Evolutionary conservation across 2,797 vertebrate species (phyloP).

Genomic region (Notolepis coatsorum): DNA sequence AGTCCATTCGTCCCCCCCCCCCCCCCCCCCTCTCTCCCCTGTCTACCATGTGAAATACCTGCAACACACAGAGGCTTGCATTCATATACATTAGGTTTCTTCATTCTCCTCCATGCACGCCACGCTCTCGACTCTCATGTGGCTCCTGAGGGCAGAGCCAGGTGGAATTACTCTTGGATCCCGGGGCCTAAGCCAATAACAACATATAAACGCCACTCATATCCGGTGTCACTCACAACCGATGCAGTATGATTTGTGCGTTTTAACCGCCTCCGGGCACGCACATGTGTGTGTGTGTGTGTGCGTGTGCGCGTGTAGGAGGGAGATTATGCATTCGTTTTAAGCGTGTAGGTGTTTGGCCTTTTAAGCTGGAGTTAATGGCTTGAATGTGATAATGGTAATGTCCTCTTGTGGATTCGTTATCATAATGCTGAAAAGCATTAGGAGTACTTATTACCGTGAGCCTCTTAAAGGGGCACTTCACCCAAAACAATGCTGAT

Average conservation of each 20-base stretch:
- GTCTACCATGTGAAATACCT: conserved; percentile 65
- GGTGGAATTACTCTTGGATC: conserved; percentile 16
- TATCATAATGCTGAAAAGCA: background rate
- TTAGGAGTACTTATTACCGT: background rate
- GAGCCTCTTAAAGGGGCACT: background rate
- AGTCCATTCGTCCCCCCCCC: no score
- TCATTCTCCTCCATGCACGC: conserved; percentile 50
- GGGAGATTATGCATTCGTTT: conserved; percentile 29
- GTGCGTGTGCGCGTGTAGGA: conserved; percentile 7
- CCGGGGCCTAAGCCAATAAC: conserved; percentile 2
- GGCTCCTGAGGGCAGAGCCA: conserved; percentile 18
- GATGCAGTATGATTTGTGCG: conserved; percentile 42
- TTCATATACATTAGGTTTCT: conserved; percentile 64
- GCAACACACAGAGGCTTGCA: conserved; percentile 32
- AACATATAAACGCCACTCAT: conserved; percentile 40
- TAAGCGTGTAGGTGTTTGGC: conserved; percentile 13
- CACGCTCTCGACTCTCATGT: conserved; percentile 43
- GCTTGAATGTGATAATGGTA: conserved; percentile 11
- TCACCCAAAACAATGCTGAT: no score
- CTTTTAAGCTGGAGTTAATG: conserved; percentile 31
- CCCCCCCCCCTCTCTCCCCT: conserved; percentile 26
- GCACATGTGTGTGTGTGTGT: no score
- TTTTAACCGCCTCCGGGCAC: background rate
- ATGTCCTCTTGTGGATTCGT: conserved; percentile 3
- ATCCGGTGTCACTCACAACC: conserved; percentile 50